Conservation (phyloP, 1,140 invertebrate species). For the Brachionus paranguensis region DNA sequence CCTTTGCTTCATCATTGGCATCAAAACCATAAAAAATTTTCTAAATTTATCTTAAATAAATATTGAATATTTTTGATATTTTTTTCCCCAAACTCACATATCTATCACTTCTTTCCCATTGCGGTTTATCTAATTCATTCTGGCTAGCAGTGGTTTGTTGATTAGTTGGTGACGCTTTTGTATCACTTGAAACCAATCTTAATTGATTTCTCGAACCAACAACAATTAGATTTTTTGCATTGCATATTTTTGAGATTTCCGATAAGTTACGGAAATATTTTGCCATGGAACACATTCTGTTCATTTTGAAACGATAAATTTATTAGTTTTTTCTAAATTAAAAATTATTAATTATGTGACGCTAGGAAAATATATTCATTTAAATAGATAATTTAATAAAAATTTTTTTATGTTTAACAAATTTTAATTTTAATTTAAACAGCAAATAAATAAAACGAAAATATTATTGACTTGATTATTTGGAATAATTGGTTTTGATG, state of each 20-base stretch:
- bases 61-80: neutral
- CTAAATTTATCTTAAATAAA: conserved; percentile 11
- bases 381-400: too few relatives aligned
- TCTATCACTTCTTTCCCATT: conserved; percentile 39
- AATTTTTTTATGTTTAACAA: too few relatives aligned
- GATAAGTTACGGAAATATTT: neutral
- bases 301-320: neutral
- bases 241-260: neutral
- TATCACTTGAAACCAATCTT: neutral
- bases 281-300: neutral
- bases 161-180: neutral
- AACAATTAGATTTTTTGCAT: neutral
- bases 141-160: neutral
- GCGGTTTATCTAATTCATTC: conserved; percentile 13
- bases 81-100: conserved; percentile 11
- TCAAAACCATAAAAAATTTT: conserved; percentile 38
- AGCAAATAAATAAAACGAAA: too few relatives aligned
- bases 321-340: neutral
- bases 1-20: conserved; percentile 34
- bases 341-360: neutral
- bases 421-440: too few relatives aligned
- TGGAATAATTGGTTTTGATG: too few relatives aligned
- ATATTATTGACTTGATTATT: too few relatives aligned
- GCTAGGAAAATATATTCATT: too few relatives aligned
- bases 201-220: neutral